Base-by-base conservation (phyloP, 2,113 vertebrate genomes). In the Penelope pileata region DNA sequence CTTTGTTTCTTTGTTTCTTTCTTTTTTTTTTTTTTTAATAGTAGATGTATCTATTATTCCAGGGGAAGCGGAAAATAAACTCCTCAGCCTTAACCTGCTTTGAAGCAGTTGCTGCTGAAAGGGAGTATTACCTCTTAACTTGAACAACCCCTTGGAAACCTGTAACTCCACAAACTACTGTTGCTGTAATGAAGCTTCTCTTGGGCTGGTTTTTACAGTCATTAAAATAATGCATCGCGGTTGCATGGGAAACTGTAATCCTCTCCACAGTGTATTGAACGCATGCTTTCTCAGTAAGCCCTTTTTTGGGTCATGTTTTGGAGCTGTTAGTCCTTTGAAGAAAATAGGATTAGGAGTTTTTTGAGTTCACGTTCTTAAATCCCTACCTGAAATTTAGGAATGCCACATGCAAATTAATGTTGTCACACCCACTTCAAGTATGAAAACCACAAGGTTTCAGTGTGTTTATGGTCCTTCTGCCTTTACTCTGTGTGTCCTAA, bases 171-270 rank as follows among this genome's bases (percentile, higher is more conserved):
- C 16, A 23, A 21, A 22, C 69, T 90, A 73, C 10, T 74, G 2
- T 42, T 29, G 21, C 23, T 69, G 34, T 80, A 42, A 27, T 1
- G 4, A 70, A 79, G 7, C 27, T 30, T 62, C 30, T 89, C 10
- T 42, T 73, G 23, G 69, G 17, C 66, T 85, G 63, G 27, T 79
- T 47, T 22, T 69, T 70, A 21, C 5, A 53, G 59, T 45, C 30
- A 47, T 94, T 90, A 83, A 69, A 95, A 73, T 76, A 92, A 70
- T 38, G 67, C 16, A 69, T 47, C 45, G 24, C n/a, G 86, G 26
- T 91, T 94, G n/a, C 22, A 87, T 94, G 78, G 79, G 82, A 69
- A 77, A 8, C n/a, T 85, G 9, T 90, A 94, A 92, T 94, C 91
- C 54, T 85, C 4, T 88, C 88, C 84, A n/a, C 36, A 48, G 51